Conservation (phyloP, 2,888 invertebrate genomes). For the Glyphotaelius pellucidus region DNA sequence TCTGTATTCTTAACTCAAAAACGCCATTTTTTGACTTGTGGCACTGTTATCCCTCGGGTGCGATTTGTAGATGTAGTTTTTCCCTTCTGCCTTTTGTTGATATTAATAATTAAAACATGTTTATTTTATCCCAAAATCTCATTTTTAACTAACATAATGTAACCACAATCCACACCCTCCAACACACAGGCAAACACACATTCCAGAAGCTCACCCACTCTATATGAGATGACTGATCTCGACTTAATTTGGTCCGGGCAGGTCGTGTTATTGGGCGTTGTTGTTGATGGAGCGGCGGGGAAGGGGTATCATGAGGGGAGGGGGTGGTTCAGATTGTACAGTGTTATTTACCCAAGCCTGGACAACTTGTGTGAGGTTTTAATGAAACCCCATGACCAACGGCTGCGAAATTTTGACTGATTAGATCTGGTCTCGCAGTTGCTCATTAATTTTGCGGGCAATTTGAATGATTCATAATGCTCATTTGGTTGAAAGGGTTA, state of each 20-base stretch:
- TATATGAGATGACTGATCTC: neutral
- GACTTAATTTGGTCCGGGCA: neutral
- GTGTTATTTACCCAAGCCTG: neutral
- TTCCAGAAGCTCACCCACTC: neutral
- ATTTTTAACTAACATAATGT: neutral
- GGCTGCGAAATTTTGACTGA: constrained; percentile 10
- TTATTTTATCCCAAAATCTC: neutral
- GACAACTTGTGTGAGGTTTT: constrained; percentile 12
- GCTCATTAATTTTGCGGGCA: neutral
- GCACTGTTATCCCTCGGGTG: no score
- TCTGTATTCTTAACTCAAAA: no score
- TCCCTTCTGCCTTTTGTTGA: neutral
- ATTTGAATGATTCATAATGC: neutral
- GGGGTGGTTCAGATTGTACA: neutral
- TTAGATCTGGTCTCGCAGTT: neutral
- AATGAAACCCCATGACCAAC: neutral
- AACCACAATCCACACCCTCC: neutral
- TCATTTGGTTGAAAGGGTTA: neutral
- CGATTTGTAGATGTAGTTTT: neutral
- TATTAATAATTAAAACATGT: neutral
- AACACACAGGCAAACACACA: neutral
- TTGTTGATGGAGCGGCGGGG: neutral
- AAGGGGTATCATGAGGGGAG: neutral
- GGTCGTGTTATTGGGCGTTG: neutral
- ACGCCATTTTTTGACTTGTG: no score